Percentiles rank a stretch among this genome's conserved stretches.
These are phyloP conservation scores for Catharus minimus DNA, from an alignment of 2,113 vertebrate genomes.

Conservation along the genomic window DNA sequence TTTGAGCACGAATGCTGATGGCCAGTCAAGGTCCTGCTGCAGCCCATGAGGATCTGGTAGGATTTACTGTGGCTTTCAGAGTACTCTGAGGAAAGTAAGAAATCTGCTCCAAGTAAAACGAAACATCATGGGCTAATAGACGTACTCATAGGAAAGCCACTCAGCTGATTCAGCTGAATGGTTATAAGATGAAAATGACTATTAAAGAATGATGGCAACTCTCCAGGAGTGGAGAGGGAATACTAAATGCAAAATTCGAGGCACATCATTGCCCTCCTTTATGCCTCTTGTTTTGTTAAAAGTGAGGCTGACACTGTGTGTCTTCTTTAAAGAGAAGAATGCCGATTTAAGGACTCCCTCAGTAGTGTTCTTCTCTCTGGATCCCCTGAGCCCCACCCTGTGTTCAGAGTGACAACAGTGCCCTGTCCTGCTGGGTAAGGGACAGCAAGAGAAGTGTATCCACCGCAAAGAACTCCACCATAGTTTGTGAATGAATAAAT, in stretches of 20 bases:
- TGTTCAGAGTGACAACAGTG: neutral
- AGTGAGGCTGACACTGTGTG: neutral
- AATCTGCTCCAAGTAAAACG: neutral
- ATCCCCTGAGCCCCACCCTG: neutral
- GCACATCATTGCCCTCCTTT: neutral
- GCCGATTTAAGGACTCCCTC: neutral
- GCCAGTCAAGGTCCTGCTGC: neutral
- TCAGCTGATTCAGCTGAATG: conserved; percentile 5
- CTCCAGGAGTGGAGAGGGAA: neutral
- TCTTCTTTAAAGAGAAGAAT: neutral
- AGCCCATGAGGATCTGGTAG: neutral
- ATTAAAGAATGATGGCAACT: neutral
- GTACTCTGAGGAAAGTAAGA: neutral
- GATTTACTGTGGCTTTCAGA: neutral
- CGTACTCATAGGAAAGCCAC: neutral
- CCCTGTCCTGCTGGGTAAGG: neutral
- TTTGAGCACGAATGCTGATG: neutral
- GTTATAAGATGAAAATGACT: neutral
- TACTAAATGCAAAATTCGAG: neutral
- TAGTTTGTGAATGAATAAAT: neutral
- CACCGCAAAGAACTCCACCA: neutral
- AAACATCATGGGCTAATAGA: neutral
- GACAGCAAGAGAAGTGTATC: rapidly evolving
- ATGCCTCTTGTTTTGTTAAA: neutral
- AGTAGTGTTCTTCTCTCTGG: neutral